These are phyloP conservation scores for Coluber constrictor DNA, from an alignment of 2,797 vertebrate species.

Conservation along the genomic window DNA sequence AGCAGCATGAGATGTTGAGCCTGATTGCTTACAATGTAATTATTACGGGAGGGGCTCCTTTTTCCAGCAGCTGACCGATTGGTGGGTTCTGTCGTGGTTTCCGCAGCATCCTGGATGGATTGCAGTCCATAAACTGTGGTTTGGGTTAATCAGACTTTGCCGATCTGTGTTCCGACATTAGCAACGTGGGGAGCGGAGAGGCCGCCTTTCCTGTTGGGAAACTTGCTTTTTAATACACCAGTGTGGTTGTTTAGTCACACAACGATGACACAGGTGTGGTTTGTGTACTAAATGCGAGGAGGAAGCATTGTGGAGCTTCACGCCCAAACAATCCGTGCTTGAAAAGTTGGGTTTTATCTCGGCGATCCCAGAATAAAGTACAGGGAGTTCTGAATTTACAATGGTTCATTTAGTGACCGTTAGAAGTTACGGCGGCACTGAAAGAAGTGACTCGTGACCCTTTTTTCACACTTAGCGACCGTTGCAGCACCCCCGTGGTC, in stretches of 20 bases:
- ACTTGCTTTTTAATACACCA: not conserved
- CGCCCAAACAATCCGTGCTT: fast-evolving
- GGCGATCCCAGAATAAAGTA: not conserved
- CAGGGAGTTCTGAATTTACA: not conserved
- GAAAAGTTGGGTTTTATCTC: not conserved
- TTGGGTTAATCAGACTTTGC: not conserved
- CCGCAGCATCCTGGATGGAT: not conserved
- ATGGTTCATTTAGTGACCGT: not conserved
- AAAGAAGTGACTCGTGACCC: too few species aligned
- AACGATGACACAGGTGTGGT: not conserved
- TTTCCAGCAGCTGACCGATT: too few species aligned
- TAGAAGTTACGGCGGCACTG: fast-evolving
- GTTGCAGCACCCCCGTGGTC: too few species aligned
- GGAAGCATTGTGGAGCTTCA: not conserved
- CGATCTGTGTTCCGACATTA: not conserved
- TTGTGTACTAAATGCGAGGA: not conserved
- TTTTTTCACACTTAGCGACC: not conserved
- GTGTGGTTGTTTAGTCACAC: not conserved
- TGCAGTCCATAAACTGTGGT: not conserved
- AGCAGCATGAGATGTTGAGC: too few species aligned
- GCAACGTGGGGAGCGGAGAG: not conserved
- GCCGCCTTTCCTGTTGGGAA: not conserved
- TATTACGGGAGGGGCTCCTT: not conserved
- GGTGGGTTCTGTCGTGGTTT: not conserved
- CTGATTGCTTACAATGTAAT: too few species aligned